Percentiles rank a stretch among this genome's conserved stretches.
phyloP scores from a whole-genome alignment of 35 echinoderm and acorn worm genomes.

The Patiria miniata region DNA sequence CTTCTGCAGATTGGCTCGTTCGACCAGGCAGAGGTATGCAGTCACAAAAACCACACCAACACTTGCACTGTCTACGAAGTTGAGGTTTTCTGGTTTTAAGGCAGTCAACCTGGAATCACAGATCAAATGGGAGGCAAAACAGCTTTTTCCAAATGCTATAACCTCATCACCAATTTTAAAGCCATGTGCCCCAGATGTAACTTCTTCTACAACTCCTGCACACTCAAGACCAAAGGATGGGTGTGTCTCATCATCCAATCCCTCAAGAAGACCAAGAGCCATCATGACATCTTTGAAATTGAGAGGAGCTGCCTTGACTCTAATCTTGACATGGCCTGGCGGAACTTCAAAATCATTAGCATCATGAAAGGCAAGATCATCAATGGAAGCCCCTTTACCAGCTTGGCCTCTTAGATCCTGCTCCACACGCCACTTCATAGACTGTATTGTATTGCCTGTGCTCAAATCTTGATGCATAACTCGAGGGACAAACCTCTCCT shows the following conservation, averaged over 20 bases:
- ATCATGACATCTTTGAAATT: constrained; percentile 58
- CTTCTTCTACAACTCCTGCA: constrained; percentile 63
- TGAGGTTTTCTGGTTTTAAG: constrained; percentile 47
- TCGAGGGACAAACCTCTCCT: constrained; percentile 27
- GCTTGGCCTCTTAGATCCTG: constrained; percentile 12
- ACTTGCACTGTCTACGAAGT: constrained; percentile 22
- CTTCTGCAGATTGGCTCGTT: constrained; percentile 63
- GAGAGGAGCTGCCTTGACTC: constrained; percentile 60
- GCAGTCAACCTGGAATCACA: constrained; percentile 42
- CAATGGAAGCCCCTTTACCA: constrained; percentile 26
- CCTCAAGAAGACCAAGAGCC: constrained; percentile 32
- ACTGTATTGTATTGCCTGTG: neutral
- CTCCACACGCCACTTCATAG: constrained; percentile 60
- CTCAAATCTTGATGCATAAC: constrained; percentile 26
- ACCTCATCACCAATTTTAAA: constrained; percentile 61
- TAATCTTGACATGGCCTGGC: constrained; percentile 50
- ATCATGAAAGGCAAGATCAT: constrained; percentile 40
- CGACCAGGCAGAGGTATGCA: constrained; percentile 71
- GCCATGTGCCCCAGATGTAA: constrained; percentile 44
- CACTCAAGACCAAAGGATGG: constrained; percentile 48
- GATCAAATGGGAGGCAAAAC: constrained; percentile 64
- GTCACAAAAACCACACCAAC: constrained; percentile 55
- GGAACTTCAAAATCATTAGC: constrained; percentile 17
- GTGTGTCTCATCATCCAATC: constrained; percentile 5
- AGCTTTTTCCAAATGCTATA: constrained; percentile 55